Percentiles rank a stretch among this genome's conserved stretches.
phyloP scores from a whole-genome alignment of 2,113 vertebrate genomes.

The Petrocephalus zakoni region DNA sequence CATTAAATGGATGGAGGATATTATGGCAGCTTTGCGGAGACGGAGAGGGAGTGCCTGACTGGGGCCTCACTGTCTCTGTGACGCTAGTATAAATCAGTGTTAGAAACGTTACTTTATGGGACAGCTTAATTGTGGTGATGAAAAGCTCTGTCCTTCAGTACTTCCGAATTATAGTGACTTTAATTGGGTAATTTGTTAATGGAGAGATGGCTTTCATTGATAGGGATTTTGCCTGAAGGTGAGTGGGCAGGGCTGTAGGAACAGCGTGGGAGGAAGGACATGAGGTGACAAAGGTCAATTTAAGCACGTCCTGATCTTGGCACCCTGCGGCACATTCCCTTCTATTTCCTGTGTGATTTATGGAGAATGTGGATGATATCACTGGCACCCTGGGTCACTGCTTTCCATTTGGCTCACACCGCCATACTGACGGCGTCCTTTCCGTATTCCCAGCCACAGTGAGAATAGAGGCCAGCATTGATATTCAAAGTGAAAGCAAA shows the following conservation, averaged over 20 bases:
- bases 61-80: neutral
- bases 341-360: neutral
- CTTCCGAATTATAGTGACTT: neutral
- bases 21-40: neutral
- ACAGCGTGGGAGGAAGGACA: neutral
- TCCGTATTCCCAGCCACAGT: neutral
- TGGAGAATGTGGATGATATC: neutral
- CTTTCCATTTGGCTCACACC: neutral
- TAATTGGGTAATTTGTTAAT: conserved; percentile 11
- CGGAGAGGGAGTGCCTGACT: neutral
- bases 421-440: neutral
- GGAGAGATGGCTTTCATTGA: neutral
- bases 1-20: neutral
- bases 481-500: neutral
- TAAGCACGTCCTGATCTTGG: neutral
- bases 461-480: neutral
- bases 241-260: neutral
- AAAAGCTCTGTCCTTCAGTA: conserved; percentile 8
- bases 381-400: neutral
- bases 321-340: neutral
- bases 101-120: conserved; percentile 2
- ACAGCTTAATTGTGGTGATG: neutral
- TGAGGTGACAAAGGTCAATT: neutral
- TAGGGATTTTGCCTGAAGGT: neutral
- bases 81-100: neutral